Conservation (phyloP, 2,113 vertebrate genomes). For the Cyprinodon brontotheroides region DNA sequence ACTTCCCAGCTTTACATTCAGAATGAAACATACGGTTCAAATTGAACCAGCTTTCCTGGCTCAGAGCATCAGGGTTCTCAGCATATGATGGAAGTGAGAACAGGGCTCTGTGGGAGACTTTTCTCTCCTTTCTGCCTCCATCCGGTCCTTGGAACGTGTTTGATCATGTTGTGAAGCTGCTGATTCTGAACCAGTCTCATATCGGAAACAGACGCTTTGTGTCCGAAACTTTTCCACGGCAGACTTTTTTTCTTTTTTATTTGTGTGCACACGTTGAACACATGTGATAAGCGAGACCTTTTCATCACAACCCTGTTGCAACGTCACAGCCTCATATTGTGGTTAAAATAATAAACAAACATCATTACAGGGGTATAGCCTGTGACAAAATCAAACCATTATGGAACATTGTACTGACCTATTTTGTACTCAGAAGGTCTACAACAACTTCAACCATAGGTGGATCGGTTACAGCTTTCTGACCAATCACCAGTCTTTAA, state of each 20-base stretch:
- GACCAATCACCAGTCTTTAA: too few species aligned
- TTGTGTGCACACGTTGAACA: background rate
- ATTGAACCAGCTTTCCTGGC: background rate
- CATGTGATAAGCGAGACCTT: slow-evolving; percentile 23
- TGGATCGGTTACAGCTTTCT: too few species aligned
- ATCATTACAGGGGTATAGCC: slow-evolving; percentile 33
- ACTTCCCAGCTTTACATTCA: background rate
- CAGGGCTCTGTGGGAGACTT: background rate
- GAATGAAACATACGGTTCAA: background rate
- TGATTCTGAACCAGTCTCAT: background rate
- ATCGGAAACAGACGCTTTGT: background rate
- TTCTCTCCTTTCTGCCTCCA: background rate
- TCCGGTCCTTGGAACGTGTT: background rate
- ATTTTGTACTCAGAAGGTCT: background rate
- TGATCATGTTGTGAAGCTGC: background rate
- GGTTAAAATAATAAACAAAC: slow-evolving; percentile 32
- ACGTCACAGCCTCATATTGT: slow-evolving; percentile 18
- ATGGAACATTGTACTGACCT: background rate
- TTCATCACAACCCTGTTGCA: slow-evolving; percentile 26
- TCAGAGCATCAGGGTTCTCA: background rate
- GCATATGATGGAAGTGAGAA: background rate
- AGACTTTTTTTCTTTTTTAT: background rate
- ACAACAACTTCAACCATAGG: background rate
- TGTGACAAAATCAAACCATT: slow-evolving; percentile 20
- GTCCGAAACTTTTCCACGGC: background rate